These are phyloP conservation scores for Zeugodacus cucurbitae DNA, from an alignment of 1,140 invertebrate genomes.

Conservation along the genomic window DNA sequence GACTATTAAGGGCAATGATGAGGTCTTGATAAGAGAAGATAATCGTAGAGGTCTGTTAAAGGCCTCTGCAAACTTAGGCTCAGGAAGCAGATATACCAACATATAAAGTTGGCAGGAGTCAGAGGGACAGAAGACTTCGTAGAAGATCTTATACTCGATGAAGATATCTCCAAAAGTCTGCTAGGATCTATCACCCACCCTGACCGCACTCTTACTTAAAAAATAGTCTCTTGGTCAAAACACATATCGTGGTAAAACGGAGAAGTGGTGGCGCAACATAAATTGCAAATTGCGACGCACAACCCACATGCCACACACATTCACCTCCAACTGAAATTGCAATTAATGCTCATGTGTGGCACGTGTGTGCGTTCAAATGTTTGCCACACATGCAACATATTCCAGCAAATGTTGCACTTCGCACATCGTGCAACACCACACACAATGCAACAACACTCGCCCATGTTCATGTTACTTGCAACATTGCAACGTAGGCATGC, in stretches of 20 bases:
- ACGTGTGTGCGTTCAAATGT: background rate
- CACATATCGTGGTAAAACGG: background rate
- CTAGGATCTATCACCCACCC: background rate
- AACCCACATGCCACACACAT: background rate
- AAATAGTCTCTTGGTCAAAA: background rate
- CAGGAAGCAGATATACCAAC: too few relatives aligned
- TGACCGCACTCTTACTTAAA: too few relatives aligned
- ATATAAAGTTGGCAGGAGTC: too few relatives aligned
- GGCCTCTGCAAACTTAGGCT: too few relatives aligned
- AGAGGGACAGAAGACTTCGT: too few relatives aligned
- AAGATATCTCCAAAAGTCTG: too few relatives aligned
- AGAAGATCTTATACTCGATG: too few relatives aligned
- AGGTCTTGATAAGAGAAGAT: too few relatives aligned
- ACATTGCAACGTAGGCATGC: background rate
- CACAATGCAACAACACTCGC: background rate
- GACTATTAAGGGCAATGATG: too few relatives aligned
- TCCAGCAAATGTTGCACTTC: background rate
- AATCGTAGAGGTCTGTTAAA: too few relatives aligned
- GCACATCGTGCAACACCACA: background rate
- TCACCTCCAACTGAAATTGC: background rate
- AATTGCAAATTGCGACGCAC: background rate
- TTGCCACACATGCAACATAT: constrained; percentile 1
- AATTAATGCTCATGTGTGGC: background rate
- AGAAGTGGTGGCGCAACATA: background rate
- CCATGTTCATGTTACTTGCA: background rate